Evolutionary conservation across 1,140 invertebrate genomes (phyloP).

Genomic region (Saccostrea echinata): DNA sequence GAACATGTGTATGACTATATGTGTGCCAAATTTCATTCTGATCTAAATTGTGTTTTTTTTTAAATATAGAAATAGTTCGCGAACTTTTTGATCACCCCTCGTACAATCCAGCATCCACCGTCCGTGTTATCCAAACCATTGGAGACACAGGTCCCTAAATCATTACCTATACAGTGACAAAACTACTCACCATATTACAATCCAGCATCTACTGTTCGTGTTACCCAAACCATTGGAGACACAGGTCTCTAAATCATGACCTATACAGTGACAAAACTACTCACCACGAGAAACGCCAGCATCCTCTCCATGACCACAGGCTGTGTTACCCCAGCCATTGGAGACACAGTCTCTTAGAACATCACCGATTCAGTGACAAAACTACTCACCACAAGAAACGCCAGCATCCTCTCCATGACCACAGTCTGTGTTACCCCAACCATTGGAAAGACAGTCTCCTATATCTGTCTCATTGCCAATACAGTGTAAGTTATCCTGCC

Average conservation of each 20-base stretch:
- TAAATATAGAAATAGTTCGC: too few relatives aligned
- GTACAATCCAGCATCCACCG: too few relatives aligned
- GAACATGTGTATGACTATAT: too few relatives aligned
- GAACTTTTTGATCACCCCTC: too few relatives aligned
- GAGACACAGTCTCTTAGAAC: slow-evolving; percentile 25
- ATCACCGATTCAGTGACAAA: neutral
- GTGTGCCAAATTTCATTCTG: too few relatives aligned
- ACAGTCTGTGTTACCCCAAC: slow-evolving; percentile 47
- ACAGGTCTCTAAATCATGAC: neutral
- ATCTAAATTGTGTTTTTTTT: too few relatives aligned
- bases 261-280: neutral
- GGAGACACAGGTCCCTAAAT: too few relatives aligned
- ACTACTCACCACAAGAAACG: slow-evolving; percentile 32
- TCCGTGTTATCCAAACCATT: too few relatives aligned
- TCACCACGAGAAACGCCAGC: too few relatives aligned
- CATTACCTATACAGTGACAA: neutral
- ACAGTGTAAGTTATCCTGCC: slow-evolving; percentile 44
- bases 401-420: slow-evolving; percentile 43
- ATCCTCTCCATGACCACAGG: slow-evolving; percentile 44
- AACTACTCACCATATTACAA: neutral
- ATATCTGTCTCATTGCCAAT: slow-evolving; percentile 43
- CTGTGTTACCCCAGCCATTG: neutral
- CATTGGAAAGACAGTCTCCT: slow-evolving; percentile 39
- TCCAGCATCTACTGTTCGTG: neutral
- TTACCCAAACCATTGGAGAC: neutral